Base-by-base conservation (phyloP, 1,140 invertebrate genomes). In the Zaprionus capensis region DNA sequence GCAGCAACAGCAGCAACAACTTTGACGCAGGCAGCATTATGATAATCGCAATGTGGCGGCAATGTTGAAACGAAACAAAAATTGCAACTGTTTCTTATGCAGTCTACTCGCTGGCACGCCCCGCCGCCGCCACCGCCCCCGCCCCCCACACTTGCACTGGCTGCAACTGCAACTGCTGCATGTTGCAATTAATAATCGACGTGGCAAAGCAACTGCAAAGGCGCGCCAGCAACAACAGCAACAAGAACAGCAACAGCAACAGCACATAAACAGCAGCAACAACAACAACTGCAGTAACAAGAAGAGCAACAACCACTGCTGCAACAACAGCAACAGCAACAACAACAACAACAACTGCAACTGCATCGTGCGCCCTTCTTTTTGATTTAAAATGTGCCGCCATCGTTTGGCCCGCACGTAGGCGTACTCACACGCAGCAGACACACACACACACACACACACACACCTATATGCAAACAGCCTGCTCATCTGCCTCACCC, bases 361-460 rank as follows among this genome's bases (percentile, higher is more conserved):
- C 75, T 81, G 72, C 83, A 63, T 84, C 85, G 78, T 87, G 85
- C 85, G 85, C 85, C 85, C 85, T 90, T 90, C 86, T 84, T 90
- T 90, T 90, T 90, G 85, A 90, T 90, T 90, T 90, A 90, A 90
- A 90, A 90, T 90, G 82, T 90, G 85, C 85, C 85, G 85, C 85
- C 79, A 80, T 70, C 63, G 69, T 49, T 72, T 65, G 62, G 34
- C 36, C 70, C 71, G 78, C 84, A 87, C 85, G 84, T 88, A 88
- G 85, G 85, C 85, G 85, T 90, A 81, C 78, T 88, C 84, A 88
- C 84, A 87, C 78, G 84, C 84, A 82, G 82, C 64, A 71, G 28
- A 66, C 15, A 55, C 31, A 58, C 20, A 72, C 11, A 15, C 36
- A 38, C n/a, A 51, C 34, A 46, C 80, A 87, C 81, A 81, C 90